Conservation (phyloP, 2,888 invertebrate species). For the Andrena marginata region DNA sequence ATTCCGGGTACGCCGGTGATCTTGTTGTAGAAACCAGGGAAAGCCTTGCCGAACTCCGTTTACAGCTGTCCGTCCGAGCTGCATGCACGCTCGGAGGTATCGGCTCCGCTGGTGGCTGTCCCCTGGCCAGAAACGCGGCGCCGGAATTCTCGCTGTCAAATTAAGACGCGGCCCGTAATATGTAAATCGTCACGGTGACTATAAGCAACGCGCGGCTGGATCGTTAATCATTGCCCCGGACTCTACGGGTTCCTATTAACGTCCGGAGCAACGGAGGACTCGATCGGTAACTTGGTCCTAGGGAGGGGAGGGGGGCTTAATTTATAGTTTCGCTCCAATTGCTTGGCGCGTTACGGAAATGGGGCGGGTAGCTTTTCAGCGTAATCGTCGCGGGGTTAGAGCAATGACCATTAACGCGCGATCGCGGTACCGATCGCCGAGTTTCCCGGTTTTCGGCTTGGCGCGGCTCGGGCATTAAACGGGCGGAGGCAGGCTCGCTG, state of each 20-base stretch:
- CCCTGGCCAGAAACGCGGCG: slow-evolving; percentile 1
- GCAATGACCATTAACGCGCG: background rate
- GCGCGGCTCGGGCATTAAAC: slow-evolving; percentile 40
- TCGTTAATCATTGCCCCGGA: slow-evolving; percentile 66
- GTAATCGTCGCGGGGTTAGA: background rate
- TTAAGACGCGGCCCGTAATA: slow-evolving; percentile 64
- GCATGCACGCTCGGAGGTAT: background rate
- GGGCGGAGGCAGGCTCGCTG: slow-evolving; percentile 36
- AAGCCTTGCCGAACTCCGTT: slow-evolving; percentile 24
- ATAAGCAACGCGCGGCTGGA: slow-evolving; percentile 55
- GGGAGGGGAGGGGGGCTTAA: slow-evolving; percentile 51
- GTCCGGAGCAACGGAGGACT: slow-evolving; percentile 62
- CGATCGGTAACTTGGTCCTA: slow-evolving; percentile 68
- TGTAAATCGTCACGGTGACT: slow-evolving; percentile 64
- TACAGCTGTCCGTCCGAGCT: background rate
- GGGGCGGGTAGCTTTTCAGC: background rate
- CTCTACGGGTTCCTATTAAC: slow-evolving; percentile 68
- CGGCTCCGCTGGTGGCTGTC: slow-evolving; percentile 2
- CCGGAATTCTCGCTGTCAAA: slow-evolving; percentile 46
- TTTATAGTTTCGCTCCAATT: slow-evolving; percentile 63
- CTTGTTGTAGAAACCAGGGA: slow-evolving; percentile 27
- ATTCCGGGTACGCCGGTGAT: slow-evolving; percentile 51
- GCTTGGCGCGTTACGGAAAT: slow-evolving; percentile 43
- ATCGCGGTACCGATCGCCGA: background rate
- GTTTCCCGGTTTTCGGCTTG: slow-evolving; percentile 38